Percentiles rank a stretch among this genome's conserved stretches.
These are phyloP conservation scores for Craniophora ligustri DNA, from an alignment of 2,888 invertebrate genomes.

Conservation along the genomic window DNA sequence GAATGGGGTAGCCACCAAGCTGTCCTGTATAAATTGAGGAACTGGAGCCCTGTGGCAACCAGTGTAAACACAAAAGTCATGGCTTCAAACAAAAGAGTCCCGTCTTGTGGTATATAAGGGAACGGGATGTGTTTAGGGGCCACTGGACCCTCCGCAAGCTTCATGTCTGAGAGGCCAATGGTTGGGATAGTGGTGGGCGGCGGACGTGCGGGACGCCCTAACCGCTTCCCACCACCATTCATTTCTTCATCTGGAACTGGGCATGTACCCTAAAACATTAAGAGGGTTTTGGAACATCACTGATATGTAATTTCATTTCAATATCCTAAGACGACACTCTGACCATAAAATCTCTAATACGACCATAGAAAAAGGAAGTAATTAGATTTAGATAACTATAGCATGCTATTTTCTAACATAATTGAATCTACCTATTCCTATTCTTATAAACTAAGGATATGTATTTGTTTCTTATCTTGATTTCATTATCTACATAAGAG, in stretches of 20 bases:
- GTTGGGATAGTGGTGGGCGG: constrained; percentile 58
- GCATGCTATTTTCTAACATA: too few relatives aligned
- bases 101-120: constrained; percentile 93
- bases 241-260: constrained; percentile 74
- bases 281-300: background rate
- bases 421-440: too few relatives aligned
- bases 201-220: constrained; percentile 64
- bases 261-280: constrained; percentile 61
- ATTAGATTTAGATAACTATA: too few relatives aligned
- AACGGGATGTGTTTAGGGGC: constrained; percentile 95
- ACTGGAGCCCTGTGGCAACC: constrained; percentile 95
- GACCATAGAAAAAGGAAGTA: too few relatives aligned
- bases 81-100: constrained; percentile 95
- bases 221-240: constrained; percentile 73
- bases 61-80: constrained; percentile 94
- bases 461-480: too few relatives aligned
- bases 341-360: too few relatives aligned
- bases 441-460: too few relatives aligned
- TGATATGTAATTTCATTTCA: too few relatives aligned
- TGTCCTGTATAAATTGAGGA: constrained; percentile 97
- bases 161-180: constrained; percentile 60
- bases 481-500: too few relatives aligned
- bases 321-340: too few relatives aligned
- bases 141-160: constrained; percentile 78
- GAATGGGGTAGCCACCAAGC: constrained; percentile 99